Evolutionary conservation across 2,113 vertebrate species (phyloP).

Genomic region (Xiphophorus couchianus): DNA sequence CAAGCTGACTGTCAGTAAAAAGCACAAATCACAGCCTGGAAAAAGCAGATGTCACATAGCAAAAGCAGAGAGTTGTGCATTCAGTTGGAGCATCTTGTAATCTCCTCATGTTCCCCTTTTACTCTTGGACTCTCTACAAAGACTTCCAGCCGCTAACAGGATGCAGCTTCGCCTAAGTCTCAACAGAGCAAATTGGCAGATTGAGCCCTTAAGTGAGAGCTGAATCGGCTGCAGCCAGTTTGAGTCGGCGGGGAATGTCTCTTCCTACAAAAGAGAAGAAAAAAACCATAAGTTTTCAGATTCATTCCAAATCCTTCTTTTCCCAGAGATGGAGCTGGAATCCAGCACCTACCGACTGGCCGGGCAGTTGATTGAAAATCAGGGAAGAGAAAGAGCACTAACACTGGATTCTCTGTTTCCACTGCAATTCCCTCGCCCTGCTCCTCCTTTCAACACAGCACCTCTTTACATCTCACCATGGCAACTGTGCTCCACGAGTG

Average conservation of each 20-base stretch:
- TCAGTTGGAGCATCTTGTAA: conserved; percentile 43
- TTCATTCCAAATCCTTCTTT: conserved; percentile 28
- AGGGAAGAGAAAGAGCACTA: conserved; percentile 42
- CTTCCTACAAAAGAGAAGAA: conserved; percentile 24
- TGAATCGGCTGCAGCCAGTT: conserved; percentile 38
- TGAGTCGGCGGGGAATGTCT: conserved; percentile 18
- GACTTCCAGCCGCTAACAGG: conserved; percentile 39
- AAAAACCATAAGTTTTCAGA: background rate
- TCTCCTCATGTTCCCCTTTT: conserved; percentile 46
- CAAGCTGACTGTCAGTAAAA: conserved; percentile 29
- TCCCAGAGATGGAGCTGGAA: conserved; percentile 61
- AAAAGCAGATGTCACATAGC: conserved; percentile 18
- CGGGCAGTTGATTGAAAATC: conserved; percentile 68
- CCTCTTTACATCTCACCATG: conserved; percentile 80
- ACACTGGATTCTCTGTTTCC: conserved; percentile 80
- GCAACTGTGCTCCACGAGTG: conserved; percentile 63
- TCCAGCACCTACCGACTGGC: conserved; percentile 41
- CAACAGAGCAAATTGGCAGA: conserved; percentile 40
- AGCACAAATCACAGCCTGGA: conserved; percentile 31
- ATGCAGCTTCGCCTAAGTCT: conserved; percentile 24
- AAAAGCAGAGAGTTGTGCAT: conserved; percentile 6
- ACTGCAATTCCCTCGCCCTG: conserved; percentile 64
- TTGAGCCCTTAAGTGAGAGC: conserved; percentile 45
- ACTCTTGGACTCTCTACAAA: conserved; percentile 26
- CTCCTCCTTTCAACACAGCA: conserved; percentile 75